Evolutionary conservation across 2,797 vertebrate genomes (phyloP).

Genomic region (Cryptoblepharus egeriae): DNA sequence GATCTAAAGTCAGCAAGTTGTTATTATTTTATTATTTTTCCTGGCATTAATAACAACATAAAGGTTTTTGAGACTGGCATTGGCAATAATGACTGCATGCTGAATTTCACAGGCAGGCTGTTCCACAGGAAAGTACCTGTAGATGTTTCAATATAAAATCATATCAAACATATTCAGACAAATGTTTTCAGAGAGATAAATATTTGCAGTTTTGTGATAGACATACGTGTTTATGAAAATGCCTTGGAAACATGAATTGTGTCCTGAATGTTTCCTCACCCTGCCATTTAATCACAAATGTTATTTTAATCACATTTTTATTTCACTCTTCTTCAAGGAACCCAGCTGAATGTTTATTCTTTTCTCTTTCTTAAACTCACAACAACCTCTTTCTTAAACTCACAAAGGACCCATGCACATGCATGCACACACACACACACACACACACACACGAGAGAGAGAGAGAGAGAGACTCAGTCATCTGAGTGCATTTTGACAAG

Average conservation of each 20-base stretch:
- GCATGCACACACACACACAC: too few species aligned
- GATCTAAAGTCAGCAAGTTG: slow-evolving; percentile 49
- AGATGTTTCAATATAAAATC: slow-evolving; percentile 21
- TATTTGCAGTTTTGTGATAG: background rate
- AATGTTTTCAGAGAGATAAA: background rate
- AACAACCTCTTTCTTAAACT: too few species aligned
- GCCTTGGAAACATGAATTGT: background rate
- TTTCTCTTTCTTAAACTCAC: too few species aligned
- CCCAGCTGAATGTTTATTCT: too few species aligned
- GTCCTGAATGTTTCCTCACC: background rate
- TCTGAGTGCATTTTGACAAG: too few species aligned
- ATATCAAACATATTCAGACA: slow-evolving; percentile 19
- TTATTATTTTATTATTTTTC: slow-evolving; percentile 36
- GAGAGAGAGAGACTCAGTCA: too few species aligned
- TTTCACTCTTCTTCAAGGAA: too few species aligned
- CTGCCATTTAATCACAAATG: too few species aligned
- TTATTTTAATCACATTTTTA: too few species aligned
- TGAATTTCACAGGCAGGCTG: slow-evolving; percentile 34
- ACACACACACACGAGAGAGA: too few species aligned
- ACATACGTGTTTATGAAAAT: background rate
- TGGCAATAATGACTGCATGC: slow-evolving; percentile 27
- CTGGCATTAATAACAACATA: slow-evolving; percentile 40
- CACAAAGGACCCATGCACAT: too few species aligned
- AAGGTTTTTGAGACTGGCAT: slow-evolving; percentile 43
- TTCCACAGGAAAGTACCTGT: background rate